Evolutionary conservation across 2,113 vertebrate genomes (phyloP).

Genomic region (Polypterus senegalus): DNA sequence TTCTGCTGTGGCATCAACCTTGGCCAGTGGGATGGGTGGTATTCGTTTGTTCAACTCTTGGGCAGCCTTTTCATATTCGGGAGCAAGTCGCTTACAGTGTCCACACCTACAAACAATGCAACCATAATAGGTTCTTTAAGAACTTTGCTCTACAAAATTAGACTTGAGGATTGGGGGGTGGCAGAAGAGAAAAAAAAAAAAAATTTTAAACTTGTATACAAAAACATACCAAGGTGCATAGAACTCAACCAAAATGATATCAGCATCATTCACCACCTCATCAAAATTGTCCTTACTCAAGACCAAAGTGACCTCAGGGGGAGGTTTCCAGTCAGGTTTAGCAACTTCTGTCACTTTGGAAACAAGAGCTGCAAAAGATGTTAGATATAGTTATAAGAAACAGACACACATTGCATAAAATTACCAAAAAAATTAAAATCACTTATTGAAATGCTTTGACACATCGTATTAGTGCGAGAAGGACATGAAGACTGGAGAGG

Average conservation of each 20-base stretch:
- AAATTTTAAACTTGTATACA: too few relatives aligned
- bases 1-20: conserved; percentile 75
- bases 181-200: too few relatives aligned
- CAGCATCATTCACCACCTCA: conserved; percentile 64
- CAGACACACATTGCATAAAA: neutral
- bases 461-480: too few relatives aligned
- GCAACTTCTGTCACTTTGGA: conserved; percentile 75
- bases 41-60: conserved; percentile 65
- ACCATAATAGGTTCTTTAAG: neutral
- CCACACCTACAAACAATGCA: conserved; percentile 68
- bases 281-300: conserved; percentile 88
- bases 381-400: conserved; percentile 1
- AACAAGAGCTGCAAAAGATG: conserved; percentile 66
- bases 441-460: too few relatives aligned
- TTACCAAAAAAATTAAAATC: too few relatives aligned
- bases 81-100: conserved; percentile 88
- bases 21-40: conserved; percentile 77
- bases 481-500: too few relatives aligned
- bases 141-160: too few relatives aligned
- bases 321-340: conserved; percentile 78
- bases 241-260: conserved; percentile 94
- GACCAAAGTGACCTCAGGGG: conserved; percentile 81
- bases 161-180: too few relatives aligned
- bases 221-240: conserved; percentile 87
- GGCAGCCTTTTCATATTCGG: conserved; percentile 90